Evolutionary conservation across 2,888 invertebrate species (phyloP).

Genomic region (Phalangium opilio): DNA sequence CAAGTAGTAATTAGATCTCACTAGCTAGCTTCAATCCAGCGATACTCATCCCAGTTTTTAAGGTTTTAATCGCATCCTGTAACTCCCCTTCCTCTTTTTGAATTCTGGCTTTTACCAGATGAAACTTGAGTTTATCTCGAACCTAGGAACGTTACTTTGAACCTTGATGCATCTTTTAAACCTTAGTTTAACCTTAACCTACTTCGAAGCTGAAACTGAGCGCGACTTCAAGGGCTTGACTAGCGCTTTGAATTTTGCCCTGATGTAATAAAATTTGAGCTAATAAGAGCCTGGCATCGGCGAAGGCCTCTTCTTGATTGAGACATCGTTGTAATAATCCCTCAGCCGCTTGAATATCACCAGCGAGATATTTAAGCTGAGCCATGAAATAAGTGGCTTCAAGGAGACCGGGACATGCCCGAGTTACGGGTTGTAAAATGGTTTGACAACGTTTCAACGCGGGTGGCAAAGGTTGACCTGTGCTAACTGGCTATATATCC

Average conservation of each 20-base stretch:
- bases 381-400: conserved; percentile 48
- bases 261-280: conserved; percentile 51
- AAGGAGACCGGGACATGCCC: conserved; percentile 65
- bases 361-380: conserved; percentile 58
- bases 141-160: conserved; percentile 33
- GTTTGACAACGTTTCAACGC: conserved; percentile 43
- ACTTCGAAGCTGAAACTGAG: conserved; percentile 80
- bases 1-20: neutral
- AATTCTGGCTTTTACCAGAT: conserved; percentile 67
- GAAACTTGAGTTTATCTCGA: conserved; percentile 76
- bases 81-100: conserved; percentile 55
- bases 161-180: too few relatives aligned
- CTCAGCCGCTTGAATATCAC: conserved; percentile 56
- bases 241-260: conserved; percentile 51
- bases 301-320: conserved; percentile 13
- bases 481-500: conserved; percentile 42
- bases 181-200: too few relatives aligned
- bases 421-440: conserved; percentile 53
- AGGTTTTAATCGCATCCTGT: conserved; percentile 54
- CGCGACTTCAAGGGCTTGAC: conserved; percentile 72
- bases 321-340: conserved; percentile 45
- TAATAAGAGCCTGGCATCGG: conserved; percentile 18
- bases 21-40: conserved; percentile 37
- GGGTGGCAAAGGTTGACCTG: conserved; percentile 35
- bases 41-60: conserved; percentile 55